Conservation (phyloP, 2,888 invertebrate genomes). For the Plebejus argus region DNA sequence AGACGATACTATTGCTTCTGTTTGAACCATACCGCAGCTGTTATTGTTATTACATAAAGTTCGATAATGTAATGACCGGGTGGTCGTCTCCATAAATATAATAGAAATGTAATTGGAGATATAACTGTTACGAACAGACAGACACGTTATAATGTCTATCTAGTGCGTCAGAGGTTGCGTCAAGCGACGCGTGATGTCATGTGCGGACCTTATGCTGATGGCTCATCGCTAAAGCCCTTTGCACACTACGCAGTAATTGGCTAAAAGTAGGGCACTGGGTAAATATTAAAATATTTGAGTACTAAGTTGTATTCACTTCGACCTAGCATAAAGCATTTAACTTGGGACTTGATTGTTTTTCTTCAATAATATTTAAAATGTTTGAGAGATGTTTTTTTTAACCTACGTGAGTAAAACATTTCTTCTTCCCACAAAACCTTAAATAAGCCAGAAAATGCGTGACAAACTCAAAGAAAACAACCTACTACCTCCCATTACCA, state of each 20-base stretch:
- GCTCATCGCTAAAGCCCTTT: conserved; percentile 18
- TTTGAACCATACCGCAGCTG: not conserved
- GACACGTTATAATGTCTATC: not conserved
- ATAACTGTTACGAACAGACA: not conserved
- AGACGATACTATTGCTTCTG: not conserved
- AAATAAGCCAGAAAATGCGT: not conserved
- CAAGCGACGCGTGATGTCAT: conserved; percentile 38
- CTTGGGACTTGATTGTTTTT: no score
- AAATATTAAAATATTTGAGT: not conserved
- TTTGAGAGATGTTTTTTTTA: not conserved
- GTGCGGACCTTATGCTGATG: conserved; percentile 14
- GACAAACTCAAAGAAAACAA: not conserved
- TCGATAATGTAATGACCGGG: not conserved
- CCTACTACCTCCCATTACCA: not conserved
- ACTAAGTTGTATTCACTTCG: not conserved
- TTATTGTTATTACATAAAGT: not conserved
- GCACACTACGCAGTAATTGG: not conserved
- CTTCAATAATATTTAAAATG: not conserved
- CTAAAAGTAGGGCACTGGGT: not conserved
- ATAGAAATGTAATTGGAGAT: conserved; percentile 25
- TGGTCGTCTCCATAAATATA: not conserved
- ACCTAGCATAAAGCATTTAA: no score
- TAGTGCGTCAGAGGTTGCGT: conserved; percentile 39
- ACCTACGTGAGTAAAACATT: not conserved
- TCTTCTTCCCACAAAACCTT: not conserved